Base-by-base conservation (phyloP, 2,888 invertebrate species). In the Pristionchus mayeri region DNA sequence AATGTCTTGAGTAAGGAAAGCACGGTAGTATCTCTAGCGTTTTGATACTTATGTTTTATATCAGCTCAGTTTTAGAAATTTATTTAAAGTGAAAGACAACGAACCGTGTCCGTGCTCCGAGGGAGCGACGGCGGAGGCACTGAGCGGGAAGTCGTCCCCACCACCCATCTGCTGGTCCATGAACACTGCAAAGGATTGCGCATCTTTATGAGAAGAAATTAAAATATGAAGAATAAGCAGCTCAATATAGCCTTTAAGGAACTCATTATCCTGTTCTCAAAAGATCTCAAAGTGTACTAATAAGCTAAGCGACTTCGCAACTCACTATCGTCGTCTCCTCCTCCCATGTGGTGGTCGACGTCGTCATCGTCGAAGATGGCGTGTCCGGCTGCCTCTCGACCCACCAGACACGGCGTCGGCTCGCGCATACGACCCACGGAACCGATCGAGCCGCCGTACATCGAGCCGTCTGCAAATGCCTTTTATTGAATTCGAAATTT, bases 351-450 rank as follows among this genome's bases (percentile, higher is more conserved):
- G 2, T 34, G 27, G 21, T 37, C 82, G 48, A 24, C 7, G 82
- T 82, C 63, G n/a, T 82, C 82, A 30, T 82, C 63, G 30, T 27
- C 57, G 40, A 75, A 84, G 21, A 84, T 52, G 11, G 75, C 37
- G 30, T 21, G 18, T 2, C 75, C 34, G 24, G 52, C 18, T 3
- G 75, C 84, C 75, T 83, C 71, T 54, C 81, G 30, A 3, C 87
- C 86, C 6, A 85, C 86, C 3, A 90, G 50, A n/a, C 83, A 78
- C 13, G 89, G 90, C 30, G 88, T 90, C 21, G 80, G 83, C 57
- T 89, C 89, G 13, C 88, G 86, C 0, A 86, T 27, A 24, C 57
- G 54, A 13, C 50, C 48, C 13, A 27, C 50, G 76, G 24, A 34
- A 34, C 1, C 9, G 34, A 18, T 71, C 21, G 9, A 34, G n/a